Evolutionary conservation across 2,888 invertebrate genomes (phyloP), one percentile per base, ranked within the genome.

Genomic region (Lamproptera curius): DNA sequence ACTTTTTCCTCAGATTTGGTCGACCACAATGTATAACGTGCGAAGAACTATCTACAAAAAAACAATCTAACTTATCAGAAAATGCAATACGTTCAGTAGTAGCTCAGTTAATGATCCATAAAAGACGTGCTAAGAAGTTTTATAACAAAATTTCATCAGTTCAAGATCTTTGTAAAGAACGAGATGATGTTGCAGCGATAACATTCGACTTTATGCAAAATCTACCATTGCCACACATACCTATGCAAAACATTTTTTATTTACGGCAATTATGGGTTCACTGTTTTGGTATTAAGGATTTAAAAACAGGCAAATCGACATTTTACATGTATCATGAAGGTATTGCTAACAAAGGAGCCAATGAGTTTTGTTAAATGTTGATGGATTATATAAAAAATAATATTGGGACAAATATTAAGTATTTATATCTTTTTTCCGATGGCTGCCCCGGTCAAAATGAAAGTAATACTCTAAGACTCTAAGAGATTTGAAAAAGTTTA

Each of bases 251-350:
- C 15, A 36, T 51, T 37, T 51, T 51, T 44, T 51, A 48, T 36
- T 38, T 46, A 16, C 20, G 51, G 16, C 39, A 48, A 45, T 23
- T 48, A 34, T 48, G 51, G 51, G 40, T 48, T 11, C 35, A 44
- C 28, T 20, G 15, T 16, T 51, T 52, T 42, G 28, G 48, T 35
- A 44, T 52, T 28, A 31, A 52, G 11, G 42, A 48, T 35, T 43
- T 40, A 40, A 50, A 50, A 38, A 49, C 46, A 16, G 39, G 35
- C 17, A 39, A 41, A 42, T 16, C 42, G 34, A 39, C 23, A 36
- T 52, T 52, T 43, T 52, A 52, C 37, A 40, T 37, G 23, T 47
- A 44, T 47, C 40, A 37, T 20, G 47, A 52, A 50, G 50, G 53
- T 11, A 35, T 46, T 23, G 53, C 53, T 33, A 41, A 50, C 40